Percentiles rank a stretch among this genome's conserved stretches.
phyloP scores from a whole-genome alignment of 2,797 vertebrate genomes.

The Allobates femoralis region DNA sequence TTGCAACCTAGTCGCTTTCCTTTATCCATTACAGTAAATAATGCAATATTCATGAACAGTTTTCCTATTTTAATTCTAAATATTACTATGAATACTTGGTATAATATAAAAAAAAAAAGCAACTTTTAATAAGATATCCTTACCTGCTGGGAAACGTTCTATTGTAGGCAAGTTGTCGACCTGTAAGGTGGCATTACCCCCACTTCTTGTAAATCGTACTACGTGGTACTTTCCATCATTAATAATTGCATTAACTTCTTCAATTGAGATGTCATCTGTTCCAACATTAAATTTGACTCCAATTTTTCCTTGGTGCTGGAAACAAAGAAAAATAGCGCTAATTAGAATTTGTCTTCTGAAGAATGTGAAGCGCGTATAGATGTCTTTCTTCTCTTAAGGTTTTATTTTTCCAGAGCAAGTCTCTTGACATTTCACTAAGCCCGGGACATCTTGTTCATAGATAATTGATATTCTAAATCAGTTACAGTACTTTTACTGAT shows the following conservation, averaged over 20 bases:
- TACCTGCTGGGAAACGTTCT: constrained; percentile 98
- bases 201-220: constrained; percentile 98
- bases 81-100: not conserved
- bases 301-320: constrained; percentile 94
- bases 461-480: constrained; percentile 70
- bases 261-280: constrained; percentile 97
- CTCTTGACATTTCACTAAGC: constrained; percentile 66
- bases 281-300: constrained; percentile 98
- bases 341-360: constrained; percentile 42
- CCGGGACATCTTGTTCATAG: constrained; percentile 63
- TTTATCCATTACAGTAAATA: not conserved
- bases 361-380: constrained; percentile 38
- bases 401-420: constrained; percentile 58
- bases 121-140: constrained; percentile 70
- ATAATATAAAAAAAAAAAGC: not conserved
- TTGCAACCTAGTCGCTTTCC: not conserved
- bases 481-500: constrained; percentile 46
- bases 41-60: not conserved
- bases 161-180: constrained; percentile 98
- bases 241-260: constrained; percentile 96
- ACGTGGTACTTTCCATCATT: constrained; percentile 99
- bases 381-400: constrained; percentile 13
- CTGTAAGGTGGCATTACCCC: constrained; percentile 98
- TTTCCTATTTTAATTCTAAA: not conserved
- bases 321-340: constrained; percentile 65